Evolutionary conservation across 2,113 vertebrate species (phyloP).

Genomic region (Chelonoidis abingdonii): DNA sequence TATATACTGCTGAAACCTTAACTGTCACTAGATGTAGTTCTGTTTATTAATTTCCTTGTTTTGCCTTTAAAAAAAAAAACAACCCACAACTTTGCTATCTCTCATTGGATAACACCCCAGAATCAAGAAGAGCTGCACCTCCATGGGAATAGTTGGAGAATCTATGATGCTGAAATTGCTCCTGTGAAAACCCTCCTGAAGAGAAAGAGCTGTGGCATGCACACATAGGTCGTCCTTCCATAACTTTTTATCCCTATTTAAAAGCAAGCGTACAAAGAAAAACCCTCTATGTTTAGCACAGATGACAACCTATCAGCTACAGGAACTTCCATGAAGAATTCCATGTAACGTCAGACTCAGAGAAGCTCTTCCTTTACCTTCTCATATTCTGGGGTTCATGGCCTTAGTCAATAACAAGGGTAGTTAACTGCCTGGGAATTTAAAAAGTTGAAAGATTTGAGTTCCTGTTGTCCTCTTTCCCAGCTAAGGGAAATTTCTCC

Average conservation of each 20-base stretch:
- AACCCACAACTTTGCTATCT: neutral
- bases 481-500: neutral
- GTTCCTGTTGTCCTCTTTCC: neutral
- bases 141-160: neutral
- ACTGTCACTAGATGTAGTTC: neutral
- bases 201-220: neutral
- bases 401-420: neutral
- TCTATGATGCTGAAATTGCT: too few species aligned
- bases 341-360: neutral
- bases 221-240: neutral
- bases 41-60: neutral
- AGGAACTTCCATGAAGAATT: neutral
- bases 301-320: neutral
- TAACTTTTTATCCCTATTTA: neutral
- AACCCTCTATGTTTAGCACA: neutral
- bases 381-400: neutral
- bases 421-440: neutral
- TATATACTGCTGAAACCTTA: neutral
- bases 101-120: neutral
- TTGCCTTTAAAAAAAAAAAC: neutral
- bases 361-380: neutral
- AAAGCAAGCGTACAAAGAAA: neutral
- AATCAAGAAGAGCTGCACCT: neutral
- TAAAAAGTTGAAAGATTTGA: neutral
- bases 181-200: neutral